These are phyloP conservation scores for Mobula hypostoma DNA, from an alignment of 2,113 vertebrate species.

Conservation along the genomic window DNA sequence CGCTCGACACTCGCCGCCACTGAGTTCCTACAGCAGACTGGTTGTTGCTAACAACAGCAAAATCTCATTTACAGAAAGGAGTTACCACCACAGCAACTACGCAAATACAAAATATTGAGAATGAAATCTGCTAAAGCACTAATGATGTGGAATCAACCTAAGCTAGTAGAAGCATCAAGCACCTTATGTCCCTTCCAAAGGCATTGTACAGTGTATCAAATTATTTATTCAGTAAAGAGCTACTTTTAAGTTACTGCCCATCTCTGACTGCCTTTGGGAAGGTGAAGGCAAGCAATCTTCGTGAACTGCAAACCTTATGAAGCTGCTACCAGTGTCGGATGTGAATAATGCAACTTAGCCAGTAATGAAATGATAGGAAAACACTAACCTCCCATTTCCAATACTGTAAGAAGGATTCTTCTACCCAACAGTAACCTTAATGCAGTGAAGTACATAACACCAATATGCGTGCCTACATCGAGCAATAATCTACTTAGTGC, in stretches of 20 bases:
- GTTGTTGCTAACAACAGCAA: neutral
- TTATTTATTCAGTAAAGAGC: too few species aligned
- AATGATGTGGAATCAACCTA: neutral
- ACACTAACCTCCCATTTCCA: neutral
- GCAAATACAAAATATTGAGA: neutral
- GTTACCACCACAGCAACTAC: neutral
- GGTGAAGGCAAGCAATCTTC: too few species aligned
- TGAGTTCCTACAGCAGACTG: too few species aligned
- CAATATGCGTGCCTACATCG: neutral
- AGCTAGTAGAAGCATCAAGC: neutral
- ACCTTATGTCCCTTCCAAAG: neutral
- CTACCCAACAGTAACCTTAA: neutral
- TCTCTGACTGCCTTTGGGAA: too few species aligned
- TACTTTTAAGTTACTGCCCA: too few species aligned
- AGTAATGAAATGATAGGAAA: neutral
- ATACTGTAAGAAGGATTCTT: neutral
- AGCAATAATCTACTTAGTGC: neutral
- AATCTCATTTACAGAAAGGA: neutral
- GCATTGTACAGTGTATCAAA: neutral
- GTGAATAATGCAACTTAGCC: too few species aligned
- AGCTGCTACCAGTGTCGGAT: too few species aligned
- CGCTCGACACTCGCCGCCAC: too few species aligned
- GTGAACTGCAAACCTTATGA: too few species aligned
- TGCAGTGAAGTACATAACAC: neutral
- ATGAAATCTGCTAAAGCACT: neutral